These are phyloP conservation scores for Enteromius paludinosus DNA, from an alignment of 2,797 vertebrate genomes.

Conservation along the genomic window DNA sequence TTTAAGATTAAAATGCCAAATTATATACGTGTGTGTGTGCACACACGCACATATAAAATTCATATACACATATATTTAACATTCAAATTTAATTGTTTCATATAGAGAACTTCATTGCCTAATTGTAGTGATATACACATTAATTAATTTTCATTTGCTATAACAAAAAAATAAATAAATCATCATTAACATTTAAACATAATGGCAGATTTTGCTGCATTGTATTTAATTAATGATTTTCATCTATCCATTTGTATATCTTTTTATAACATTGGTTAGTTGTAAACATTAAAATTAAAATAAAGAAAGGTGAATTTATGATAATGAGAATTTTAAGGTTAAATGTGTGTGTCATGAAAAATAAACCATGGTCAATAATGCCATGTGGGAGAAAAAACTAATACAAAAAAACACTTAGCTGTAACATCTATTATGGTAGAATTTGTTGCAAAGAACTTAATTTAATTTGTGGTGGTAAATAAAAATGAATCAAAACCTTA, in stretches of 20 bases:
- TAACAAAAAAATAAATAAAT: background rate
- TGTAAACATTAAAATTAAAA: background rate
- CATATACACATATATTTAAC: too few relatives aligned
- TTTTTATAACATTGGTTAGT: background rate
- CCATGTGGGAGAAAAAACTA: too few relatives aligned
- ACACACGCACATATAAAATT: too few relatives aligned
- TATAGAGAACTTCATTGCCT: background rate
- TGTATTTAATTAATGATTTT: background rate
- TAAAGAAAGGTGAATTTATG: background rate
- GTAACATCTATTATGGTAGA: background rate
- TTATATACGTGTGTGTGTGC: too few relatives aligned
- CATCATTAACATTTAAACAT: background rate
- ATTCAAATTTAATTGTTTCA: background rate
- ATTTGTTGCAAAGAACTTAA: background rate
- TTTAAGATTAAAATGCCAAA: background rate
- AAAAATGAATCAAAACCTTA: background rate
- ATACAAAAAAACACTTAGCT: background rate
- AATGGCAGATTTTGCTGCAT: background rate
- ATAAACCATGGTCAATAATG: background rate
- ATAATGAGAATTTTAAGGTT: background rate
- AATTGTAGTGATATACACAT: background rate
- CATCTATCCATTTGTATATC: background rate
- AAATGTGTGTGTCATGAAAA: background rate
- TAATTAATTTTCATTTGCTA: background rate
- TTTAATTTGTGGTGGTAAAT: background rate